Conservation (phyloP, 2,888 invertebrate genomes). For the Sipha maydis region DNA sequence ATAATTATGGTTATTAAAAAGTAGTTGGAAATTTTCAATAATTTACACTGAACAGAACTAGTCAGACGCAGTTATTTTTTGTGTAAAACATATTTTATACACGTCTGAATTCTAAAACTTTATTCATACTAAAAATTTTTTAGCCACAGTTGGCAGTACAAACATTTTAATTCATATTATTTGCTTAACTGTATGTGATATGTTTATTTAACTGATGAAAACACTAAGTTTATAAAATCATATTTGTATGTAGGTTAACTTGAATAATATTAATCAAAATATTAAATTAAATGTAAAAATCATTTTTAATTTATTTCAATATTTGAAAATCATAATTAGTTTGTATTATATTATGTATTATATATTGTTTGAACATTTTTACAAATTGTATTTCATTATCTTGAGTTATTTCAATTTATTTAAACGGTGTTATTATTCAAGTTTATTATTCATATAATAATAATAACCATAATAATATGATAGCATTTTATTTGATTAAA, state of each 20-base stretch:
- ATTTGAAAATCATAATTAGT: not conserved
- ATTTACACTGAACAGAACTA: conserved; percentile 38
- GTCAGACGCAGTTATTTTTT: conserved; percentile 33
- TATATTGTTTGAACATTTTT: not conserved
- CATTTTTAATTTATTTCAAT: not conserved
- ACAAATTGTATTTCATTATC: not conserved
- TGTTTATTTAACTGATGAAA: conserved; percentile 49
- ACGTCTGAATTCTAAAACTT: conserved; percentile 51
- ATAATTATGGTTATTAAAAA: not conserved
- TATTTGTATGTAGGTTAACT: not conserved
- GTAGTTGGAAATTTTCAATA: conserved; percentile 19
- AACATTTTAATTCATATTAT: conserved; percentile 54
- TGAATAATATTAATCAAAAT: conserved; percentile 7
- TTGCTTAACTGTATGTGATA: conserved; percentile 48
- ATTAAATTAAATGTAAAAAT: not conserved
- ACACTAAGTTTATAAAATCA: conserved; percentile 1
- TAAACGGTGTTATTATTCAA: not conserved
- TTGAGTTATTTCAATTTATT: not conserved
- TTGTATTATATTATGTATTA: not conserved
- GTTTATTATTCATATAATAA: conserved; percentile 5
- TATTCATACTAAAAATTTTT: conserved; percentile 39
- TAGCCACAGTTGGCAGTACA: conserved; percentile 37
- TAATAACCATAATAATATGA: not conserved
- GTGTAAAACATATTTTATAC: conserved; percentile 48
- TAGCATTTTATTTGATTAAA: conserved; percentile 30